Evolutionary conservation across 2,113 vertebrate species (phyloP), one percentile per base, ranked within the genome.

Genomic region (Scortum barcoo): DNA sequence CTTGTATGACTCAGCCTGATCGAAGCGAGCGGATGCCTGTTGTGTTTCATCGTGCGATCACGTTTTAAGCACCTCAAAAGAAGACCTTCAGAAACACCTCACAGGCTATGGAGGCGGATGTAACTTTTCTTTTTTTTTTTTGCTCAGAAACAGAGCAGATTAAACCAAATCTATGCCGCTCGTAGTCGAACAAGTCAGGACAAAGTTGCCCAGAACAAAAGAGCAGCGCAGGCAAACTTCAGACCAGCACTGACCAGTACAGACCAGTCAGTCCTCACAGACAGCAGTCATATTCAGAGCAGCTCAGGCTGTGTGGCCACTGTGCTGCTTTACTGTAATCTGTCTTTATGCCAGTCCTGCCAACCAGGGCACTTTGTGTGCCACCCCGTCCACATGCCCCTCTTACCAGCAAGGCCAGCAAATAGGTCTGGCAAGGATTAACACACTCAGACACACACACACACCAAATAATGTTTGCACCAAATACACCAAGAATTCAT

Each of bases 261-360:
- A 24, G 65, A 76, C 68, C 76, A 72, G 58, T 20, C 26, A 26
- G 62, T 14, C 60, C 22, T 12, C 28, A 24, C 0, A 61, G 79
- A 75, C 86, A 73, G 68, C 33, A 62, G 68, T 56, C 63, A 66
- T 58, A 78, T 79, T 87, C 84, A 84, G 60, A 81, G 69, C 88
- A 65, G 85, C 73, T 89, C 82, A 87, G 81, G 69, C 84, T 54
- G 44, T 28, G 75, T 61, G 78, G 69, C 70, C 61, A 84, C 83
- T 80, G 78, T 79, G 70, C 74, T 56, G 82, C 80, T 81, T 80
- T 86, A 81, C 89, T 89, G 83, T 95, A 94, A 95, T 94, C 92
- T 90, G 88, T 88, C 88, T 91, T 76, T 67, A 75, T 79, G 58
- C 71, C 86, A 72, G 75, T 89, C 77, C 76, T 94, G 92, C 92